These are phyloP conservation scores for Gallinago stenura DNA, from an alignment of 2,797 vertebrate species.

Conservation along the genomic window DNA sequence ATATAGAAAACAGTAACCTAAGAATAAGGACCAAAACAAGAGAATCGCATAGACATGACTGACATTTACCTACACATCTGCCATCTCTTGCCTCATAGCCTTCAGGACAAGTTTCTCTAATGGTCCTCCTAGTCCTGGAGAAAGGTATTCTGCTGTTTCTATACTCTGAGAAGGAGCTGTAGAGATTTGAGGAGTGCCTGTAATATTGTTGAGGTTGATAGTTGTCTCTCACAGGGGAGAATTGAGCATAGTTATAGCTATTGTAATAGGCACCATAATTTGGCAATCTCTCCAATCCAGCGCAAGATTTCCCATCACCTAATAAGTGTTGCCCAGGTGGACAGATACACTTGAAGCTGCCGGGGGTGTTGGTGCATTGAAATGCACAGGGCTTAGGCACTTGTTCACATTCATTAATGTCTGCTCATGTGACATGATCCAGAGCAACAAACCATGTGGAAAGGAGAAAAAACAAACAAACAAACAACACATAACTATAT, in stretches of 20 bases:
- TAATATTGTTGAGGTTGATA: slow-evolving; percentile 87
- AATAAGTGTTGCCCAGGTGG: slow-evolving; percentile 91
- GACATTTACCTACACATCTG: slow-evolving; percentile 95
- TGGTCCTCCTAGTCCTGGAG: slow-evolving; percentile 84
- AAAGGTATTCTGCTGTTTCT: slow-evolving; percentile 84
- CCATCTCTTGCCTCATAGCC: slow-evolving; percentile 88
- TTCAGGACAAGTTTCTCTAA: slow-evolving; percentile 85
- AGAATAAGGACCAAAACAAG: slow-evolving; percentile 37
- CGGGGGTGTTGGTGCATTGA: slow-evolving; percentile 92
- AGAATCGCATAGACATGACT: slow-evolving; percentile 65
- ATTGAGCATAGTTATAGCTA: slow-evolving; percentile 88
- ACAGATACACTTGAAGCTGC: slow-evolving; percentile 97
- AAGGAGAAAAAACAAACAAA: slow-evolving; percentile 76
- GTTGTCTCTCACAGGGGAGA: slow-evolving; percentile 84
- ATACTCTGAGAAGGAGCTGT: slow-evolving; percentile 88
- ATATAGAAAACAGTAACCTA: background rate
- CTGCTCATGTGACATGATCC: slow-evolving; percentile 88
- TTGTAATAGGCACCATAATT: slow-evolving; percentile 85
- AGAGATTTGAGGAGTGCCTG: slow-evolving; percentile 92
- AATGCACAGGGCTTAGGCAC: slow-evolving; percentile 92
- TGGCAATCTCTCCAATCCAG: slow-evolving; percentile 93
- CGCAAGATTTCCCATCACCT: slow-evolving; percentile 96
- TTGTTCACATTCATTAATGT: slow-evolving; percentile 97
- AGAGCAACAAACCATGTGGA: slow-evolving; percentile 71
- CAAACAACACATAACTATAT: slow-evolving; percentile 76